Evolutionary conservation across 2,888 invertebrate genomes (phyloP).

Genomic region (Rhamphomyia laevipes): DNA sequence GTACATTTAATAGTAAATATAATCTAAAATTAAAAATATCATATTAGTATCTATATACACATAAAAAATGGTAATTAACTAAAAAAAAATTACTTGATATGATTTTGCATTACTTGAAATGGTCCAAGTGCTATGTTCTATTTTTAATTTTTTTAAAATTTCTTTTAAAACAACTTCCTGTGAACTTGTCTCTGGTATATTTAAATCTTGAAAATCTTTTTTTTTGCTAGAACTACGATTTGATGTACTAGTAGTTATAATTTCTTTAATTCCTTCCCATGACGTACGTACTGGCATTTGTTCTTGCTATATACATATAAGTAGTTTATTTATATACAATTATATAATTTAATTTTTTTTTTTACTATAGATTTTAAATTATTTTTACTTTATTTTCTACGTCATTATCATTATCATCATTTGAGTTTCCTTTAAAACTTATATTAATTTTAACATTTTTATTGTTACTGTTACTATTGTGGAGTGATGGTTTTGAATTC

Average conservation of each 20-base stretch:
- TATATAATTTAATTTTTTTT: too few species aligned
- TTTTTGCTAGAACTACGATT: background rate
- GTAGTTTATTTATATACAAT: too few species aligned
- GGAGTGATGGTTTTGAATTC: too few species aligned
- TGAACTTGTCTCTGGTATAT: background rate
- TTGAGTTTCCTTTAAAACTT: too few species aligned
- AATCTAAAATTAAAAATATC: conserved; percentile 26
- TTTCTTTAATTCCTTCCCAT: background rate
- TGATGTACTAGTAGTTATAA: background rate
- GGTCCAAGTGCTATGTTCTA: conserved; percentile 46
- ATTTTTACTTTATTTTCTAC: too few species aligned
- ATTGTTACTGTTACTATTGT: too few species aligned
- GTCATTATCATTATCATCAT: too few species aligned
- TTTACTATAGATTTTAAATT: too few species aligned
- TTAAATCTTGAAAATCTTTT: background rate
- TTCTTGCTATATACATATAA: too few species aligned
- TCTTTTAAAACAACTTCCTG: conserved; percentile 40
- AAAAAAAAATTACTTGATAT: conserved; percentile 36
- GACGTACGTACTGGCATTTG: background rate
- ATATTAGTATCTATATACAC: background rate
- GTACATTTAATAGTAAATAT: conserved; percentile 48
- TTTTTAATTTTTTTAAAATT: conserved; percentile 41
- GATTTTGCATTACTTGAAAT: conserved; percentile 40
- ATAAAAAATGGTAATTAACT: background rate
- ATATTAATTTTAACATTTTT: too few species aligned